Conservation (phyloP, 30 jellyfish, hydroid and myxozoan genomes). For the Pelagia noctiluca region DNA sequence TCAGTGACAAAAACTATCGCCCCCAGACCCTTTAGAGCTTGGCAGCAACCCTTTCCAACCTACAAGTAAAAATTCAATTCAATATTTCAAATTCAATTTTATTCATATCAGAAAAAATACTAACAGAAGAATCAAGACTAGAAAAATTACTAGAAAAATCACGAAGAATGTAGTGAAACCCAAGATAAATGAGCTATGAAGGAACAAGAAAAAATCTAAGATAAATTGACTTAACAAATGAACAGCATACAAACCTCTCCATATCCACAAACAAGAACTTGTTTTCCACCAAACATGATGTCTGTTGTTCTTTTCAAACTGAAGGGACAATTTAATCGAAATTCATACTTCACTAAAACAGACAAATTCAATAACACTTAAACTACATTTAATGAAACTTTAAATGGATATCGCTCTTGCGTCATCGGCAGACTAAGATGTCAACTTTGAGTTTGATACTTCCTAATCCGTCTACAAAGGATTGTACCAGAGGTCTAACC, state of each 20-base stretch:
- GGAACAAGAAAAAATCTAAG: too few relatives aligned
- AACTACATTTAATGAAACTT: too few relatives aligned
- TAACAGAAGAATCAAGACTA: not conserved
- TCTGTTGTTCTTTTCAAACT: conserved; percentile 98
- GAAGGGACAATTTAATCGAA: not conserved
- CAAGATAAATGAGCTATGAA: too few relatives aligned
- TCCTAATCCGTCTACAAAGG: too few relatives aligned
- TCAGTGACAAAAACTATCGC: conserved; percentile 97
- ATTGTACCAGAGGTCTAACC: too few relatives aligned
- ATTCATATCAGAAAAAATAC: not conserved
- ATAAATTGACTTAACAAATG: too few relatives aligned
- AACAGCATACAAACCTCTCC: conserved; percentile 78
- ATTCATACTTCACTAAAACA: not conserved
- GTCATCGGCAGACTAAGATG: too few relatives aligned
- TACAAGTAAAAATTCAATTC: conserved; percentile 10
- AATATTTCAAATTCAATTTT: not conserved
- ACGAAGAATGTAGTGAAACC: not conserved
- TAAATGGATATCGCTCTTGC: too few relatives aligned
- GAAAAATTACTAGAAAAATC: not conserved
- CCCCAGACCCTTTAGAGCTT: conserved; percentile 97
- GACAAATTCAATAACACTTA: not conserved
- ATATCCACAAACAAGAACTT: conserved; percentile 96
- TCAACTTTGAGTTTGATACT: too few relatives aligned
- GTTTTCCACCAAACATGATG: conserved; percentile 98
- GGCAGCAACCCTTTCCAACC: conserved; percentile 99